Evolutionary conservation across 2,797 vertebrate genomes (phyloP), one percentile per base, ranked within the genome.

Genomic region (Peromyscus aztecus): DNA sequence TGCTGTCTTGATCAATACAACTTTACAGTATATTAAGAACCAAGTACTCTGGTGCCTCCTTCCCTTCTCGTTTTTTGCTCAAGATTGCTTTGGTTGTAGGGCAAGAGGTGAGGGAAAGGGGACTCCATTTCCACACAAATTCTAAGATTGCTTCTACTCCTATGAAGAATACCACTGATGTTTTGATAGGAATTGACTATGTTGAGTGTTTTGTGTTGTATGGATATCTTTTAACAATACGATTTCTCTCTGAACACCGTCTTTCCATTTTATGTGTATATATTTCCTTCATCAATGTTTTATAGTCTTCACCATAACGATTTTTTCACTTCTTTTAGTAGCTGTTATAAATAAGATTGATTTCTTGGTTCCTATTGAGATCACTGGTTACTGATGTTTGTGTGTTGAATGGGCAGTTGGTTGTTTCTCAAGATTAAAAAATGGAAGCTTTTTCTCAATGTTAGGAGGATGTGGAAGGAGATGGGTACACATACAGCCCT

Each of bases 351-450:
- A 29, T 27, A 9, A 37, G 29, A 83, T 29, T 61, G 21, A 1
- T 46, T 37, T 61, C 78, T 71, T 82, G 29, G 17, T 73, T 73
- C 40, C 67, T 84, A 7, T 27, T 75, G 55, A 84, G 78, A 59
- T 49, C 16, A 73, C 12, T 63, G 31, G 21, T 23, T 90, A 29
- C 24, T 67, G 76, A 80, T 31, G 55, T 67, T 67, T 80, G 34
- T 40, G 63, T 29, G 27, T 9, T 1, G 16, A 90, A 67, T 31
- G n/a, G 37, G 84, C 90, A 76, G 43, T 71, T 27, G 3, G 27
- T 75, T 73, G n/a, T 86, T 82, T 82, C 55, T 21, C 55, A 90
- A 55, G 46, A 86, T 46, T 82, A 31, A 89, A 55, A 89, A 89
- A 55, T 92, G 27, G 7, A 78, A 90, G 17, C 12, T 4, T 29